These are phyloP conservation scores for Drosophila percnosoma DNA, from an alignment of 2,888 invertebrate species.

Conservation along the genomic window DNA sequence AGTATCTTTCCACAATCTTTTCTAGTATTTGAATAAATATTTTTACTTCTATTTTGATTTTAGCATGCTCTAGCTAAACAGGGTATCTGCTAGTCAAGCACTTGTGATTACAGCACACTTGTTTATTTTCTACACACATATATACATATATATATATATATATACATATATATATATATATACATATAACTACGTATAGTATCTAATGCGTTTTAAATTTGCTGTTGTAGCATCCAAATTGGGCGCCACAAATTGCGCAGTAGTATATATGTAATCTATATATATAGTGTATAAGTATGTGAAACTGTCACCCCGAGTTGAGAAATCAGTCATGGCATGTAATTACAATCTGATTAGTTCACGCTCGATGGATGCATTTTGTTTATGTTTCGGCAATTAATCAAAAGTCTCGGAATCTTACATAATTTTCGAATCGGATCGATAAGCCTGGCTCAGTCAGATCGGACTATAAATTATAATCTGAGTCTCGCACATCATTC, in stretches of 20 bases:
- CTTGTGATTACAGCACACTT: neutral
- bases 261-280: slow-evolving; percentile 4
- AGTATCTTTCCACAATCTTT: neutral
- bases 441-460: slow-evolving; percentile 31
- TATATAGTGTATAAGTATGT: slow-evolving; percentile 2
- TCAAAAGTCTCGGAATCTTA: slow-evolving; percentile 42
- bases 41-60: neutral
- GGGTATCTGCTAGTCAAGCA: slow-evolving; percentile 21
- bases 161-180: neutral
- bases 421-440: slow-evolving; percentile 17
- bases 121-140: neutral
- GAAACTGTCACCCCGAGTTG: slow-evolving; percentile 24
- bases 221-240: slow-evolving; percentile 36
- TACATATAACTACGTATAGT: neutral
- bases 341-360: slow-evolving; percentile 58
- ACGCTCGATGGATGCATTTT: slow-evolving; percentile 48
- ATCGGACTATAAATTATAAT: slow-evolving; percentile 63
- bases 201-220: slow-evolving; percentile 32
- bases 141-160: neutral
- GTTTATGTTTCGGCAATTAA: slow-evolving; percentile 72
- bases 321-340: slow-evolving; percentile 37
- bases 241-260: slow-evolving; percentile 49
- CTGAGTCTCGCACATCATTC: slow-evolving; percentile 18
- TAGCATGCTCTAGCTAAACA: neutral
- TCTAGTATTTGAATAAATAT: neutral